phyloP scores from a whole-genome alignment of 1,140 invertebrate genomes.

The Chrysomallon squamiferum region DNA sequence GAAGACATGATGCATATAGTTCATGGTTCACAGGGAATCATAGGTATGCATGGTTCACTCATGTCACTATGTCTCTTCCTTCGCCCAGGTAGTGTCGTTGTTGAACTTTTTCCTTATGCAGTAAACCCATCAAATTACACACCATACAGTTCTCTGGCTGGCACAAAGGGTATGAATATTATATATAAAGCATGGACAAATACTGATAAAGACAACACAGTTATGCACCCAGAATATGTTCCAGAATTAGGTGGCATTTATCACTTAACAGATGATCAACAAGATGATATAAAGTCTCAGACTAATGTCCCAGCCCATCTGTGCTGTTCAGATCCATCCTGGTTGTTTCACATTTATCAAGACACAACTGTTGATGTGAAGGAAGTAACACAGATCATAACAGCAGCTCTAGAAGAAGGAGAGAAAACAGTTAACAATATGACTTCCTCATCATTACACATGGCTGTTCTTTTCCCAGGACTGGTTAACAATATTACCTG shows the following conservation, averaged over 20 bases:
- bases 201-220: conserved; percentile 48
- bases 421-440: background rate
- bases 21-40: conserved; percentile 71
- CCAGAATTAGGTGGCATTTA: conserved; percentile 60
- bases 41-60: conserved; percentile 97
- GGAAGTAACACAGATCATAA: conserved; percentile 38
- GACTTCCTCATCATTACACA: background rate
- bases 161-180: conserved; percentile 52
- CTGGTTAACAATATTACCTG: background rate
- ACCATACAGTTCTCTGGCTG: conserved; percentile 63
- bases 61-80: conserved; percentile 92
- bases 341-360: conserved; percentile 68
- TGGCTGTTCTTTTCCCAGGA: background rate
- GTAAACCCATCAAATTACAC: conserved; percentile 64
- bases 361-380: conserved; percentile 64
- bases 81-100: conserved; percentile 90
- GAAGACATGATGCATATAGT: conserved; percentile 58
- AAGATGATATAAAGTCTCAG: conserved; percentile 54
- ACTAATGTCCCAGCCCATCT: conserved; percentile 61
- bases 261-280: conserved; percentile 56
- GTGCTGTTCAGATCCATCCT: conserved; percentile 67
- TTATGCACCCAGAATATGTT: conserved; percentile 59
- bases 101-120: conserved; percentile 82
- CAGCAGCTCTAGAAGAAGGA: conserved; percentile 15
- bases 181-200: conserved; percentile 65